Percentiles rank a stretch among this genome's conserved stretches.
phyloP scores from a whole-genome alignment of 2,888 invertebrate genomes.

The Portevinia maculata region DNA sequence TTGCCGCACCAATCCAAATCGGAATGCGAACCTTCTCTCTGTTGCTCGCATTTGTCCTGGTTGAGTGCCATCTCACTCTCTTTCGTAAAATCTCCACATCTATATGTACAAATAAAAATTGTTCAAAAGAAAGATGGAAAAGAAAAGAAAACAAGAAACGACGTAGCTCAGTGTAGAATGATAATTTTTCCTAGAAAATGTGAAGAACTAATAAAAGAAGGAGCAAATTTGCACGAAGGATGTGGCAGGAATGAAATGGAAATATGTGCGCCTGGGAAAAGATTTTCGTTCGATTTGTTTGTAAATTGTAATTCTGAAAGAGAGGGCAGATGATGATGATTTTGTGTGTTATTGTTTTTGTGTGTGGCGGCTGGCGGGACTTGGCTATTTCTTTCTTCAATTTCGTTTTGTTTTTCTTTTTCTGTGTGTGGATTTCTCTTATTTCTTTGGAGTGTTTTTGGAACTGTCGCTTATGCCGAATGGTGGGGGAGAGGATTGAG shows the following conservation, averaged over 20 bases:
- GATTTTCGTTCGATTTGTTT: constrained; percentile 52
- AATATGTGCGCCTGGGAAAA: constrained; percentile 59
- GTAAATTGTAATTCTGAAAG: constrained; percentile 67
- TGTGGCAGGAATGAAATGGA: constrained; percentile 65
- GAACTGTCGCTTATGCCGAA: constrained; percentile 18
- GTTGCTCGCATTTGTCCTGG: constrained; percentile 5
- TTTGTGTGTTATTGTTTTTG: background rate
- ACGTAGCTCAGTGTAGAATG: constrained; percentile 45
- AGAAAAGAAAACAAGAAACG: constrained; percentile 25
- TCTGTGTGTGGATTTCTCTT: constrained; percentile 55
- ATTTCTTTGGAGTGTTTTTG: constrained; percentile 66
- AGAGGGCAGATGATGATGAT: constrained; percentile 28
- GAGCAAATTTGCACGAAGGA: constrained; percentile 47
- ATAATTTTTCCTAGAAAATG: constrained; percentile 70
- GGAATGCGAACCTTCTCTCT: constrained; percentile 66
- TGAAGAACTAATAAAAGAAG: constrained; percentile 68
- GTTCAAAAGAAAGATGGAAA: constrained; percentile 56
- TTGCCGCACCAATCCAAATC: constrained; percentile 73
- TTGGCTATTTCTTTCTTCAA: constrained; percentile 2
- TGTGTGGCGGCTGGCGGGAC: constrained; percentile 39
- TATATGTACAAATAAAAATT: constrained; percentile 73
- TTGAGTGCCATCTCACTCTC: constrained; percentile 52
- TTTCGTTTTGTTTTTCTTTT: constrained; percentile 38
- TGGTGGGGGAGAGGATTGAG: constrained; percentile 10
- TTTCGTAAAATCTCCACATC: constrained; percentile 67